Conservation (phyloP, 2,113 vertebrate genomes). For the Indri indri region DNA sequence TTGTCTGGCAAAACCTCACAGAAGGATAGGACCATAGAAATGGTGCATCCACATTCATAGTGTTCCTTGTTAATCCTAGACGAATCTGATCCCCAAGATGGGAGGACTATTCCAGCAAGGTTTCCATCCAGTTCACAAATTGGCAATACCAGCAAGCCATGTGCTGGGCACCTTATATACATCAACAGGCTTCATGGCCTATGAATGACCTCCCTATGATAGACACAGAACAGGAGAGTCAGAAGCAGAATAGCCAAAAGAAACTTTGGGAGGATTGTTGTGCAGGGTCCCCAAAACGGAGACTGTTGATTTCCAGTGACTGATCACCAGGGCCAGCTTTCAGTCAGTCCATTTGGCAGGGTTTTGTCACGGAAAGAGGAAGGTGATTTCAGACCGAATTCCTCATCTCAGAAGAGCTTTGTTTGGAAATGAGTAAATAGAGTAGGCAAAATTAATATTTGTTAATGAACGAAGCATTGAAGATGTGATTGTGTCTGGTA, state of each 20-base stretch:
- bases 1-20: background rate
- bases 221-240: background rate
- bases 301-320: background rate
- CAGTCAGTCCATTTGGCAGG: background rate
- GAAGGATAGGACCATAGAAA: background rate
- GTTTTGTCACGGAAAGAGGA: background rate
- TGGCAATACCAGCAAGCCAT: background rate
- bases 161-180: background rate
- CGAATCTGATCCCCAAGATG: background rate
- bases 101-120: background rate
- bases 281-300: background rate
- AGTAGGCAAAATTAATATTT: background rate
- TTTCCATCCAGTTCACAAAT: background rate
- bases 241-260: background rate
- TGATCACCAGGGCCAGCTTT: background rate
- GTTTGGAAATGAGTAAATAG: background rate
- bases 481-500: background rate
- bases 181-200: background rate
- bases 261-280: background rate
- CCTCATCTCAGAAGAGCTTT: background rate
- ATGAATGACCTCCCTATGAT: background rate
- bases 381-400: background rate
- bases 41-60: background rate
- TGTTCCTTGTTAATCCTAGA: background rate
- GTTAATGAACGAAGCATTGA: background rate